phyloP scores from a whole-genome alignment of 2,797 vertebrate species.

The Cirrhinus mrigala region DNA sequence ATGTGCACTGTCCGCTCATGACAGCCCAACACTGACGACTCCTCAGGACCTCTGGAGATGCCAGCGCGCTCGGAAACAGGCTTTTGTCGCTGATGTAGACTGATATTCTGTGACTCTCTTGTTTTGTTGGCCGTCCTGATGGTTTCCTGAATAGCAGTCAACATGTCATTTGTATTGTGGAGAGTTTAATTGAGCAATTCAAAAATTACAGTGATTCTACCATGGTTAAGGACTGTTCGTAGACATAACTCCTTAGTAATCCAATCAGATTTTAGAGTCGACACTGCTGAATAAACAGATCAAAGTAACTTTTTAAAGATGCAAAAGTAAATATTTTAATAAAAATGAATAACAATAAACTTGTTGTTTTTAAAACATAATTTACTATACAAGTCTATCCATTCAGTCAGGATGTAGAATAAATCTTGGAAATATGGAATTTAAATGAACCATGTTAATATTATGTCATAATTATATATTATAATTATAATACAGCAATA shows the following conservation, averaged over 20 bases:
- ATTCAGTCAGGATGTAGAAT: background rate
- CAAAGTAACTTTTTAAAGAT: too few species aligned
- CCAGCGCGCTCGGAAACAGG: conserved; percentile 44
- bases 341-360: background rate
- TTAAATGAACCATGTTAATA: background rate
- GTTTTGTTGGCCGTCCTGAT: background rate
- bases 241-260: background rate
- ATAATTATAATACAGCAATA: background rate
- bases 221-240: background rate
- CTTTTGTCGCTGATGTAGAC: conserved; percentile 41
- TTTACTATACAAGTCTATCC: background rate
- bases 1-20: conserved; percentile 53
- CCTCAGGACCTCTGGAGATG: conserved; percentile 57
- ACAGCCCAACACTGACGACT: conserved; percentile 64
- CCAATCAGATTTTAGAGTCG: background rate
- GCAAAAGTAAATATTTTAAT: background rate
- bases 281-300: background rate
- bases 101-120: background rate
- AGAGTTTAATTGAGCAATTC: background rate
- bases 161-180: background rate
- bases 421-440: background rate
- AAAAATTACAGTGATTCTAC: background rate
- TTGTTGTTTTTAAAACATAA: background rate
- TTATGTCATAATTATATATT: background rate
- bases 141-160: conserved; percentile 5